Base-by-base conservation (phyloP, 2,797 vertebrate genomes). In the Bovichtus variegatus region DNA sequence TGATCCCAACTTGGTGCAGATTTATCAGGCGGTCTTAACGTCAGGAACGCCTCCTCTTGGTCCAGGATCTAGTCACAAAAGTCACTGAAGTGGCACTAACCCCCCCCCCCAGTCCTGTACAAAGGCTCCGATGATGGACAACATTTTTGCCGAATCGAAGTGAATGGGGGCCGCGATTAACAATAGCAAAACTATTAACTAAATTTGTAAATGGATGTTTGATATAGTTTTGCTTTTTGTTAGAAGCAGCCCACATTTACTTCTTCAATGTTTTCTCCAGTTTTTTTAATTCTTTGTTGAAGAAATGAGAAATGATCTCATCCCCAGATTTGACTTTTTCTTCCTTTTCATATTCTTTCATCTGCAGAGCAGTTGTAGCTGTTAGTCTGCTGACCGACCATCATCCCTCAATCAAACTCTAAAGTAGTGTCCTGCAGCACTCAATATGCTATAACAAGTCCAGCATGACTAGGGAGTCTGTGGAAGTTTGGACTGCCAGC, bases 1-100 rank as follows among this genome's bases (percentile, higher is more conserved):
- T 23, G 76, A 84, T 57, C 77, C 71, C 66, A 64, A 74, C 63
- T 86, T 67, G 2, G 47, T 23, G 72, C 79, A 80, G 68, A 89
- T 91, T 87, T 83, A 89, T 91, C 67, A 25, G 51, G 31, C 68
- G 25, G 76, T 49, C 83, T 79, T 57, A 72, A 85, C 77, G 70
- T 74, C 65, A 78, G 80, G 40, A 77, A 82, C 70, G 41, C 84
- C 83, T 74, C 67, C 77, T 58, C 21, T 63, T 76, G 68, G 69
- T 83, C 51, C 72, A 67, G 60, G 67, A 71, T 74, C 68, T 86
- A 47, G 62, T 83, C 71, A 51, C 64, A 25, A 58, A 70, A 86
- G 60, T 82, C 31, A 71, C 31, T 78, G 71, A 76, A 80, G 68
- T 71, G 57, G 50, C 76, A 71, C 38, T 51, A 71, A 76, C 36